phyloP scores from a whole-genome alignment of 2,113 vertebrate species.

The Cinclus mexicanus region DNA sequence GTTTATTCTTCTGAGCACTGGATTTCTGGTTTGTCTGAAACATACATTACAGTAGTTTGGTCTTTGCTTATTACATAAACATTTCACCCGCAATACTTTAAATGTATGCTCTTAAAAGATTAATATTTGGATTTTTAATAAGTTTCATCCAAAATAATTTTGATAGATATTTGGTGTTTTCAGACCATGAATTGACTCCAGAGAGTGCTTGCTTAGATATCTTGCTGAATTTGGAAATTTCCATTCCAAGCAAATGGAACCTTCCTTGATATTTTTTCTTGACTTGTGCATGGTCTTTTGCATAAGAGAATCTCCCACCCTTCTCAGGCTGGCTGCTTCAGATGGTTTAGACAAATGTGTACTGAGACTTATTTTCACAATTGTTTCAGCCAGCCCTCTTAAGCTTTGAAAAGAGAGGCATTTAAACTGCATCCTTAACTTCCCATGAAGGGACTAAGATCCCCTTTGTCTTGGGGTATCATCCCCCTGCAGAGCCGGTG shows the following conservation, averaged over 20 bases:
- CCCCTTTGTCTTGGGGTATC: neutral
- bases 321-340: neutral
- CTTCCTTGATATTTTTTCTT: neutral
- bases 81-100: neutral
- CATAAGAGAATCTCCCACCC: neutral
- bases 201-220: neutral
- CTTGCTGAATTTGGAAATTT: neutral
- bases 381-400: neutral
- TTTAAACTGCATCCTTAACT: neutral
- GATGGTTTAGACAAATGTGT: neutral
- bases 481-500: neutral
- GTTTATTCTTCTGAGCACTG: slow-evolving; percentile 72
- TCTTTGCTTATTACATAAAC: neutral
- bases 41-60: slow-evolving; percentile 17
- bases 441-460: neutral
- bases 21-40: slow-evolving; percentile 60
- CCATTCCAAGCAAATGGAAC: neutral
- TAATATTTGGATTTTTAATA: neutral
- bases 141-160: neutral
- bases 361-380: neutral
- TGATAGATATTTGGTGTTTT: neutral
- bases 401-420: neutral
- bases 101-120: neutral
- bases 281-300: neutral
- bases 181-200: neutral